Evolutionary conservation across 2,113 vertebrate species (phyloP).

Genomic region (Seriola dumerili): DNA sequence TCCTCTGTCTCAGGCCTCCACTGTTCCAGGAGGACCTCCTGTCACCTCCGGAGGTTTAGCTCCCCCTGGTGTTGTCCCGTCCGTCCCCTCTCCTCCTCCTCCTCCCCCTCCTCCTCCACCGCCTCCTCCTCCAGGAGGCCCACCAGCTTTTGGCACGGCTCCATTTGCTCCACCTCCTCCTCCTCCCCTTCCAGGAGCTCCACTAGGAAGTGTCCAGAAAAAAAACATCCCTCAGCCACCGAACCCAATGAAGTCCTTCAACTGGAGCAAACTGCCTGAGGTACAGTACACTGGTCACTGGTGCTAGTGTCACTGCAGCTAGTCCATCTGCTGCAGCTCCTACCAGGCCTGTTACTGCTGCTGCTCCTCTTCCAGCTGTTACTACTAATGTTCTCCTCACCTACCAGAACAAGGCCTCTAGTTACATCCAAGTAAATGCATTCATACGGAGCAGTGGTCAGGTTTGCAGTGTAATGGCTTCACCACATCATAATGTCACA

Average conservation of each 20-base stretch:
- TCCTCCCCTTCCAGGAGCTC: conserved; percentile 87
- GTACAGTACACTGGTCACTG: conserved; percentile 68
- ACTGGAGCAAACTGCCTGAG: conserved; percentile 96
- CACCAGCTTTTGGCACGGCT: conserved; percentile 81
- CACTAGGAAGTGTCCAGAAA: conserved; percentile 84
- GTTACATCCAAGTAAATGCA: too few species aligned
- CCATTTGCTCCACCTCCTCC: conserved; percentile 83
- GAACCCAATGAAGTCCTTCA: conserved; percentile 96
- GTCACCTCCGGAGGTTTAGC: conserved; percentile 83
- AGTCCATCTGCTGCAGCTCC: too few species aligned
- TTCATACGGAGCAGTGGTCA: too few species aligned
- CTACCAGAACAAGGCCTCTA: too few species aligned
- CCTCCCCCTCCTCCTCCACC: conserved; percentile 80
- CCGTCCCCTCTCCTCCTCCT: conserved; percentile 57
- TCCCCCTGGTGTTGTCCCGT: conserved; percentile 51
- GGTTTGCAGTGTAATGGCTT: too few species aligned
- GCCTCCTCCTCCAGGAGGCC: conserved; percentile 73
- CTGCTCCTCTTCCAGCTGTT: too few species aligned
- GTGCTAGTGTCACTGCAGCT: not conserved
- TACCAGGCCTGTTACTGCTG: too few species aligned
- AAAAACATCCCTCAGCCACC: conserved; percentile 93
- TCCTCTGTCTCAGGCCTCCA: conserved; percentile 69
- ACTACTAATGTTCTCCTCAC: too few species aligned
- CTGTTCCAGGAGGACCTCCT: conserved; percentile 87
- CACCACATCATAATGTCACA: too few species aligned